These are phyloP conservation scores for Parelbella ahira DNA, from an alignment of 2,888 invertebrate species.

Conservation along the genomic window DNA sequence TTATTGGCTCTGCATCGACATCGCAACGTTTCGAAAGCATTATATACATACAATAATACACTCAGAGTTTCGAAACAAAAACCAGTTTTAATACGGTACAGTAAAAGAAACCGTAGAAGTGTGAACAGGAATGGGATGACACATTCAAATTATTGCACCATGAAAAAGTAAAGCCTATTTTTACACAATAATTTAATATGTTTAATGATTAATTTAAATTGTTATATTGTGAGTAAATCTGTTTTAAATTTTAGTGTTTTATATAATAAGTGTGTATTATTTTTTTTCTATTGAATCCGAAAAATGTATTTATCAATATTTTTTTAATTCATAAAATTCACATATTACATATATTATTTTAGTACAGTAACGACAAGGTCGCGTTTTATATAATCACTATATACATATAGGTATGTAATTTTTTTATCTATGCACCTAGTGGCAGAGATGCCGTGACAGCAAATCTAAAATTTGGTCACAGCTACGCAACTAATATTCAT, in stretches of 20 bases:
- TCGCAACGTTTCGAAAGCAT: constrained; percentile 46
- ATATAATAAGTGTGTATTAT: constrained; percentile 11
- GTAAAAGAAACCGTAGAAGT: no score
- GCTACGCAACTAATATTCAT: constrained; percentile 36
- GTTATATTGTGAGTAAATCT: constrained; percentile 4
- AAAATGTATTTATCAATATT: constrained; percentile 9
- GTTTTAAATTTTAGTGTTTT: constrained; percentile 10
- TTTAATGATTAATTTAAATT: constrained; percentile 1
- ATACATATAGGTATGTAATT: constrained; percentile 42
- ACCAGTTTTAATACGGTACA: constrained; percentile 12
- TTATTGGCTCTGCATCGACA: constrained; percentile 30
- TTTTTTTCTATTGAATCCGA: constrained; percentile 6
- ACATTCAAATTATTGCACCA: constrained; percentile 15
- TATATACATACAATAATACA: constrained; percentile 74
- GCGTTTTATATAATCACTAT: constrained; percentile 47
- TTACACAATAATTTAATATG: constrained; percentile 5
- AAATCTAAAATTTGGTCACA: constrained; percentile 42
- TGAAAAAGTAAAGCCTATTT: constrained; percentile 5
- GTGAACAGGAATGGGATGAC: constrained; percentile 3
- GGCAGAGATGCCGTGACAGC: constrained; percentile 39
- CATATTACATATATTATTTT: constrained; percentile 20
- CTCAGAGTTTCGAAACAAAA: constrained; percentile 38
- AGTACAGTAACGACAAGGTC: constrained; percentile 34
- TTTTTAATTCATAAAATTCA: constrained; percentile 9
- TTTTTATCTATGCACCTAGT: constrained; percentile 48